Conservation (phyloP, 1,140 invertebrate genomes). For the Drosophila pectinifera region DNA sequence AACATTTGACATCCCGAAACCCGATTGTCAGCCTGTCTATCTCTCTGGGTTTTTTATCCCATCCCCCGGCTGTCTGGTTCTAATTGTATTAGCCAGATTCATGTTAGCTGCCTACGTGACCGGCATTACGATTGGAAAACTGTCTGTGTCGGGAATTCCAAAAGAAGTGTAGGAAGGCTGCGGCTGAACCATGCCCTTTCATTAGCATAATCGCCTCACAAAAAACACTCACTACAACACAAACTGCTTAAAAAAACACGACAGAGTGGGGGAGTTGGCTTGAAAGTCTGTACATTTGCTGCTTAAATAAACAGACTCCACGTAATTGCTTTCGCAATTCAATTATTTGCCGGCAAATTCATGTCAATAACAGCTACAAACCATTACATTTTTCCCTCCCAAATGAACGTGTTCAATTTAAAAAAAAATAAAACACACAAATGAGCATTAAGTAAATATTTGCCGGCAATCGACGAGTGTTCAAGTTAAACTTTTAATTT, state of each 20-base stretch:
- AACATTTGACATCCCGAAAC: slow-evolving; percentile 54
- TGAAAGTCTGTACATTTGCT: slow-evolving; percentile 44
- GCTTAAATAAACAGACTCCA: slow-evolving; percentile 73
- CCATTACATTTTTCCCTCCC: slow-evolving; percentile 57
- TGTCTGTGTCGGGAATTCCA: slow-evolving; percentile 10
- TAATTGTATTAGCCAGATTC: slow-evolving; percentile 73
- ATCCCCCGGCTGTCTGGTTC: slow-evolving; percentile 25
- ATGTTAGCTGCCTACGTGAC: slow-evolving; percentile 55
- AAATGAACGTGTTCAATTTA: slow-evolving; percentile 39
- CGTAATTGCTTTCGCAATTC: slow-evolving; percentile 79
- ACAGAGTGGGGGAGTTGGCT: too few relatives aligned
- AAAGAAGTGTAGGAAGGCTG: slow-evolving; percentile 16
- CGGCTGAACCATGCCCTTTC: slow-evolving; percentile 44
- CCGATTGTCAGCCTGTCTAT: slow-evolving; percentile 16
- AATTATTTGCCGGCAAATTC: slow-evolving; percentile 46
- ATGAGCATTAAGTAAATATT: slow-evolving; percentile 59
- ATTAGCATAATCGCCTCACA: slow-evolving; percentile 72
- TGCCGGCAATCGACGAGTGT: slow-evolving; percentile 40
- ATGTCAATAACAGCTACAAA: slow-evolving; percentile 61
- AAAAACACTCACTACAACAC: slow-evolving; percentile 25
- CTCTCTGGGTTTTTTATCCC: slow-evolving; percentile 1
- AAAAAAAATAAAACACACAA: slow-evolving; percentile 48
- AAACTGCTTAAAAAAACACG: neutral
- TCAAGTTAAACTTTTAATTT: slow-evolving; percentile 28
- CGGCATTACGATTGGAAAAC: slow-evolving; percentile 29